Percentiles rank a stretch among this genome's conserved stretches.
phyloP scores from a whole-genome alignment of 2,113 vertebrate species.

The Odontophorus gujanensis region DNA sequence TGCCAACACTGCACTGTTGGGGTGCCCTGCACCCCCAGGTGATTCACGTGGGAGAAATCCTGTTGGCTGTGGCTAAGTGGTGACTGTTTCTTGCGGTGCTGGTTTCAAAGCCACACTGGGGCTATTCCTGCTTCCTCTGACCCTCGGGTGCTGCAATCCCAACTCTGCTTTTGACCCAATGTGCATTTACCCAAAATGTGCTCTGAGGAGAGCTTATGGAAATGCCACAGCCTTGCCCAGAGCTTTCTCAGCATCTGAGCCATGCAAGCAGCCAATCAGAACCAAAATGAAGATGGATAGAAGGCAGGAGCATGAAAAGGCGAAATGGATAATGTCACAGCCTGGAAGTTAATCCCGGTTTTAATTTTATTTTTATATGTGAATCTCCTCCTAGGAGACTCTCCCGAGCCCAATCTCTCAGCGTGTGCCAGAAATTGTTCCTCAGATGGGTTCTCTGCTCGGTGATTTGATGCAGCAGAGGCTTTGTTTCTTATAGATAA shows the following conservation, averaged over 20 bases:
- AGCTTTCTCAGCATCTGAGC: neutral
- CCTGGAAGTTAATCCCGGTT: constrained; percentile 42
- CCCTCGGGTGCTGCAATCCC: rapidly evolving
- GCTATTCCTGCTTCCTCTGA: neutral
- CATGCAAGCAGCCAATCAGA: neutral
- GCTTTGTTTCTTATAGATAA: constrained; percentile 36
- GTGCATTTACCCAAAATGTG: neutral
- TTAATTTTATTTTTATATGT: constrained; percentile 23
- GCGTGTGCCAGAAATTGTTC: constrained; percentile 34
- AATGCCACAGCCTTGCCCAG: neutral
- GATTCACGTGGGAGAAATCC: neutral
- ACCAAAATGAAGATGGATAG: constrained; percentile 1
- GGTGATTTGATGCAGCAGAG: neutral
- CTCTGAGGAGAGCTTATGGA: neutral
- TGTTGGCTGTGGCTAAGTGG: neutral
- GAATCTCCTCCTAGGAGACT: neutral
- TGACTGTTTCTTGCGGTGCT: rapidly evolving
- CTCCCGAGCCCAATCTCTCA: neutral
- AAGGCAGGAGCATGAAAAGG: neutral
- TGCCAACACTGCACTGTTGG: neutral
- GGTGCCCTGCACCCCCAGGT: neutral
- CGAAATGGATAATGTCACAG: constrained; percentile 28
- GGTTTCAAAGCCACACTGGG: neutral
- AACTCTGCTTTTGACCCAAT: too few relatives aligned
- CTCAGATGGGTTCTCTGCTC: constrained; percentile 17